Conservation (phyloP, 2,797 vertebrate species). For the Hylomyscus alleni region DNA sequence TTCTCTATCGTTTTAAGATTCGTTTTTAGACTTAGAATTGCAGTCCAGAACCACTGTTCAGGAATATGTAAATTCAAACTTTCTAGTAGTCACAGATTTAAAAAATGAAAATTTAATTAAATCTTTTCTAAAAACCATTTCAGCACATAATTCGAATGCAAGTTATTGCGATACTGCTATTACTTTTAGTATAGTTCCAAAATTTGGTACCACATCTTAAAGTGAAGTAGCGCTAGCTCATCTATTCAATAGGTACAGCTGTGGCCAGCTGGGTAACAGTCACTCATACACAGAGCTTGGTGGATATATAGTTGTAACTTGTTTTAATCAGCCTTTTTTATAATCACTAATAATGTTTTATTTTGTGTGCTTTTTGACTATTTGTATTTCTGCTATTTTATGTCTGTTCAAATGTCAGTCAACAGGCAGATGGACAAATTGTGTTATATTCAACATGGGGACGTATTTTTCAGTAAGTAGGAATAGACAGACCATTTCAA, state of each 20-base stretch:
- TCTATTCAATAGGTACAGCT: background rate
- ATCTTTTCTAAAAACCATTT: conserved; percentile 50
- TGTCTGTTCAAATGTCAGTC: background rate
- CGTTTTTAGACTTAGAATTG: conserved; percentile 25
- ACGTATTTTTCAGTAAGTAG: background rate
- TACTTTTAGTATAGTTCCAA: background rate
- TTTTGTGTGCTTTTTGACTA: background rate
- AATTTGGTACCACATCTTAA: background rate
- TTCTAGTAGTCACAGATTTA: background rate
- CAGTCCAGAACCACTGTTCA: background rate
- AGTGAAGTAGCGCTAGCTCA: background rate
- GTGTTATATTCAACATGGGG: background rate
- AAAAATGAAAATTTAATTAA: conserved; percentile 30
- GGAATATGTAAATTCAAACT: conserved; percentile 41
- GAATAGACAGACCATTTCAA: conserved; percentile 19
- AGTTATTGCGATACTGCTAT: conserved; percentile 15
- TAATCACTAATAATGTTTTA: background rate
- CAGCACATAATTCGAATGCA: background rate
- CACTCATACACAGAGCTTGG: background rate
- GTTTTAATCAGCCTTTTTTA: conserved; percentile 43
- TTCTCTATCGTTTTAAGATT: conserved; percentile 20
- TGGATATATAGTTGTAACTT: background rate
- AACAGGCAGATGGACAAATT: background rate
- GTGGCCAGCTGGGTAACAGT: background rate
- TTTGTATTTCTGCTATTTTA: background rate